Evolutionary conservation across 1,140 invertebrate species (phyloP).

Genomic region (Stegodyphus dumicola): DNA sequence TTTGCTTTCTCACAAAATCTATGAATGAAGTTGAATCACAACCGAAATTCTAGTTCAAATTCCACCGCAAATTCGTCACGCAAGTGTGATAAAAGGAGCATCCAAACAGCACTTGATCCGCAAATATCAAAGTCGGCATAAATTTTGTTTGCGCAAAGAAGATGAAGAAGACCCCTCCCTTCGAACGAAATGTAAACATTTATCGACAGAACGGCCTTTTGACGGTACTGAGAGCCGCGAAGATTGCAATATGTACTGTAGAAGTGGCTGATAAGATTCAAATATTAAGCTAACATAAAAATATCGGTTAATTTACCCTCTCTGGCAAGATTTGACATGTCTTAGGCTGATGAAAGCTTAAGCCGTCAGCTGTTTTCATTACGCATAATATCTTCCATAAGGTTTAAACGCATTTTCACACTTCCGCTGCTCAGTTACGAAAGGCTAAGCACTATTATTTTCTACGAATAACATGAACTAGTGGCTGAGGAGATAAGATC

Average conservation of each 20-base stretch:
- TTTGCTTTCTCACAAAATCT: not conserved
- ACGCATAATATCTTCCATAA: too few species aligned
- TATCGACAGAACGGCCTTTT: slow-evolving; percentile 1
- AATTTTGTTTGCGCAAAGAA: slow-evolving; percentile 4
- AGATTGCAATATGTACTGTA: slow-evolving; percentile 5
- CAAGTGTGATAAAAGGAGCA: too few species aligned
- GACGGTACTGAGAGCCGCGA: not conserved
- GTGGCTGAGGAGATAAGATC: too few species aligned
- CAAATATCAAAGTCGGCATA: slow-evolving; percentile 17
- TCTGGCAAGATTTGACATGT: too few species aligned
- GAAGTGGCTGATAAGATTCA: slow-evolving; percentile 15
- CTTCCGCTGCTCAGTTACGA: too few species aligned
- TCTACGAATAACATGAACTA: too few species aligned
- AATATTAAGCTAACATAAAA: slow-evolving; percentile 14
- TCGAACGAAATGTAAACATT: slow-evolving; percentile 18
- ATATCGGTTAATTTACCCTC: slow-evolving; percentile 6
- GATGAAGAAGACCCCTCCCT: slow-evolving; percentile 12
- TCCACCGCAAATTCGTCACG: not conserved
- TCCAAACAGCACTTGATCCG: not conserved
- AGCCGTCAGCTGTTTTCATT: not conserved
- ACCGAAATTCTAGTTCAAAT: slow-evolving; percentile 6
- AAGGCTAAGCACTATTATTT: too few species aligned
- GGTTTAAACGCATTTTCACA: too few species aligned
- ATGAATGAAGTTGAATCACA: not conserved
- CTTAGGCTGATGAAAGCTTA: not conserved